These are phyloP conservation scores for Nyctalus aviator DNA, from an alignment of 2,797 vertebrate genomes.

Conservation along the genomic window DNA sequence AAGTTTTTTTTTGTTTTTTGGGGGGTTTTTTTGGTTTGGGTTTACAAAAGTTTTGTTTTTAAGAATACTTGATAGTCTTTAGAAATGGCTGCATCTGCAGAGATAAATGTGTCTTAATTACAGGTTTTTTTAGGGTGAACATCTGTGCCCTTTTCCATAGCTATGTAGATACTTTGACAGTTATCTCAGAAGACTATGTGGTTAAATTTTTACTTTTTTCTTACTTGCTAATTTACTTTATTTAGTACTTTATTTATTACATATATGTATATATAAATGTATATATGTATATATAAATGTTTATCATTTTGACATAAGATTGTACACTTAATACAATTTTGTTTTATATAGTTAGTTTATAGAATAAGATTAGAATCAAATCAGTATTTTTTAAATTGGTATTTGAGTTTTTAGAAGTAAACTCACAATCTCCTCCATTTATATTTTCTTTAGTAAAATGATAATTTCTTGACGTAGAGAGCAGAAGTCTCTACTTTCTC, in stretches of 20 bases:
- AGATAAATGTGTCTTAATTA: slow-evolving; percentile 80
- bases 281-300: background rate
- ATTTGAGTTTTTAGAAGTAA: slow-evolving; percentile 44
- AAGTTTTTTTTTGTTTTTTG: background rate
- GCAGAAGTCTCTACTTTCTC: background rate
- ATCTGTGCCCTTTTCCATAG: slow-evolving; percentile 80
- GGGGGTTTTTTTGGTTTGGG: background rate
- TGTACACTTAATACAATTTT: slow-evolving; percentile 55
- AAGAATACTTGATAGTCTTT: slow-evolving; percentile 62
- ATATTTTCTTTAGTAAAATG: background rate
- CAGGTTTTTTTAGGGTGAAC: slow-evolving; percentile 81
- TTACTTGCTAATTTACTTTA: slow-evolving; percentile 78
- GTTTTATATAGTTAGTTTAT: slow-evolving; percentile 66
- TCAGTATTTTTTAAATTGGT: background rate
- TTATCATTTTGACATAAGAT: slow-evolving; percentile 44
- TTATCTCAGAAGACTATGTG: slow-evolving; percentile 70
- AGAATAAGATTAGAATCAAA: slow-evolving; percentile 65
- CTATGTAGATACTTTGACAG: slow-evolving; percentile 66
- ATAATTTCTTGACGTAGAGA: background rate
- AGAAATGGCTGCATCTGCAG: slow-evolving; percentile 71
- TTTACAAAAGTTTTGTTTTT: slow-evolving; percentile 47
- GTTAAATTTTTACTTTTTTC: slow-evolving; percentile 71
- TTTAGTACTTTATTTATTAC: slow-evolving; percentile 9
- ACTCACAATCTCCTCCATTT: background rate
- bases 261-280: too few relatives aligned